Percentiles rank a stretch among this genome's conserved stretches.
These are phyloP conservation scores for Cygnus olor DNA, from an alignment of 2,797 vertebrate genomes.

Conservation along the genomic window DNA sequence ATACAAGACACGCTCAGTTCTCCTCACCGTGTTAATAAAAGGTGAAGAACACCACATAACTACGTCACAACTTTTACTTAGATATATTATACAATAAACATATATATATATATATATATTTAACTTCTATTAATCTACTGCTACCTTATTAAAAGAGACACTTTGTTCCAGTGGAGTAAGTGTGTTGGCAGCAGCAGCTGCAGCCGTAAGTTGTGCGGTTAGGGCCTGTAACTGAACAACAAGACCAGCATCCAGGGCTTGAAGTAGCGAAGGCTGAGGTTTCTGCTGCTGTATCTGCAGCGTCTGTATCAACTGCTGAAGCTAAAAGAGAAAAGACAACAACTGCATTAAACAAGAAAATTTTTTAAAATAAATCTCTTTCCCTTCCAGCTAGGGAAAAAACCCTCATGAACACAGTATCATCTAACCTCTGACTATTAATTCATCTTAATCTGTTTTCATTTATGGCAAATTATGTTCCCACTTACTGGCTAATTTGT, in stretches of 20 bases:
- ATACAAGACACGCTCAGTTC: neutral
- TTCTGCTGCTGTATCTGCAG: constrained; percentile 98
- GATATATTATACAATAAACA: neutral
- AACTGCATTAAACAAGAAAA: neutral
- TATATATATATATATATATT: neutral
- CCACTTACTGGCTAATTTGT: constrained; percentile 66
- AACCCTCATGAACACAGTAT: neutral
- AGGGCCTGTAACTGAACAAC: constrained; percentile 97
- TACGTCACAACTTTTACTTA: neutral
- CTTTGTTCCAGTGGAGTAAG: constrained; percentile 95
- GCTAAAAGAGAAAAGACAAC: constrained; percentile 74
- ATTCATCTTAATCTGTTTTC: constrained; percentile 16
- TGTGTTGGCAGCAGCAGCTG: constrained; percentile 91
- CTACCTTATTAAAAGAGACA: constrained; percentile 97
- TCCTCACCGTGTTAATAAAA: neutral
- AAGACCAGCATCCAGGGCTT: constrained; percentile 95
- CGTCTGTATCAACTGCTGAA: constrained; percentile 97
- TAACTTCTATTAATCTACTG: neutral
- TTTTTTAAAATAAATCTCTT: neutral
- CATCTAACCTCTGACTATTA: constrained; percentile 17
- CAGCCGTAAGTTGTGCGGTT: constrained; percentile 95
- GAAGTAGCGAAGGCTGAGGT: constrained; percentile 95
- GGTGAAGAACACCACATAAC: neutral
- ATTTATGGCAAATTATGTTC: constrained; percentile 33
- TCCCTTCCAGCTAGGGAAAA: neutral